Conservation (phyloP, 2,797 vertebrate genomes). For the Eremophila alpestris region DNA sequence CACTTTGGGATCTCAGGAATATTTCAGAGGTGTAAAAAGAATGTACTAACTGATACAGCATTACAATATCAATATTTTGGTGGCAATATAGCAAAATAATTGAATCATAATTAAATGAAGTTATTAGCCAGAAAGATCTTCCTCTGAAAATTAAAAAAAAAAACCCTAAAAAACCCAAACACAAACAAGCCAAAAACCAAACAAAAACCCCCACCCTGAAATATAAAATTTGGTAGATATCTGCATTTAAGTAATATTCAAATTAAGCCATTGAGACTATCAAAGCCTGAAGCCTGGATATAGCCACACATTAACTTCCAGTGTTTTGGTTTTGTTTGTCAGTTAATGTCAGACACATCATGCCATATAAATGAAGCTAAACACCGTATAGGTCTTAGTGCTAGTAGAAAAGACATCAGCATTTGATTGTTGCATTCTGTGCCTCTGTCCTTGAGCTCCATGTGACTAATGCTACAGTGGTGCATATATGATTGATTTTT, state of each 20-base stretch:
- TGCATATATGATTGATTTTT: neutral
- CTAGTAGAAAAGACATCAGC: neutral
- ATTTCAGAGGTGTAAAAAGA: neutral
- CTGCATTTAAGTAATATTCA: neutral
- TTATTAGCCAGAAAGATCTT: neutral
- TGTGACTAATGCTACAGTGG: neutral
- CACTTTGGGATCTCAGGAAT: neutral
- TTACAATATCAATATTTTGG: neutral
- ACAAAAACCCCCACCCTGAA: accelerated
- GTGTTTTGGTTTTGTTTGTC: conserved; percentile 1
- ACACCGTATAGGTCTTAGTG: neutral
- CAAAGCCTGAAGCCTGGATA: neutral
- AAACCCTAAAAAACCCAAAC: too few relatives aligned
- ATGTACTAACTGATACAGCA: neutral
- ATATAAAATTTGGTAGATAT: neutral
- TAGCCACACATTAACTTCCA: neutral
- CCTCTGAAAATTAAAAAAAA: neutral
- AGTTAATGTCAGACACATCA: neutral
- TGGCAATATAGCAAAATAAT: neutral
- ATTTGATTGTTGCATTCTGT: neutral
- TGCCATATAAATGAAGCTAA: neutral
- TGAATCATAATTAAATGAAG: neutral
- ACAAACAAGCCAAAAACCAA: neutral
- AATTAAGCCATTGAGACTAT: neutral
- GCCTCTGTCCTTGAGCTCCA: neutral